These are phyloP conservation scores for Sylvicola cinctus DNA, from an alignment of 2,888 invertebrate species.

Conservation along the genomic window DNA sequence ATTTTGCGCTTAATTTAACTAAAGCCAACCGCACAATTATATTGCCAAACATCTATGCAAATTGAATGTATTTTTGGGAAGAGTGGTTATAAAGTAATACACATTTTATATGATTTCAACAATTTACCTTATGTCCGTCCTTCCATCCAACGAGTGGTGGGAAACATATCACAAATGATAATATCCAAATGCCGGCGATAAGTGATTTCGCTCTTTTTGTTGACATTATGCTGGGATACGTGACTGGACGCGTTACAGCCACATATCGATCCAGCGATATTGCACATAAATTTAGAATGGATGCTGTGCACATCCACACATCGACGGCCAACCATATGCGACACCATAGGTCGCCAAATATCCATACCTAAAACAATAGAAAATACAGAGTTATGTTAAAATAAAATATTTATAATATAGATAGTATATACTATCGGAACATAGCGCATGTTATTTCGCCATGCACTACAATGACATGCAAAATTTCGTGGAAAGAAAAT, in stretches of 20 bases:
- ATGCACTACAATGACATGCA: too few relatives aligned
- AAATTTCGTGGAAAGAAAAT: too few relatives aligned
- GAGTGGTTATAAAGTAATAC: too few relatives aligned
- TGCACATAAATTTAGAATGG: constrained; percentile 87
- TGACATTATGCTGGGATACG: constrained; percentile 84
- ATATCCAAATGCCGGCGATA: constrained; percentile 83
- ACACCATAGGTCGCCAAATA: constrained; percentile 92
- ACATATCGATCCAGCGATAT: constrained; percentile 90
- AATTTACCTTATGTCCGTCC: constrained; percentile 38
- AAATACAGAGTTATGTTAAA: not conserved
- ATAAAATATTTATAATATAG: too few relatives aligned
- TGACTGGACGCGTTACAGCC: constrained; percentile 89
- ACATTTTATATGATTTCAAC: not conserved
- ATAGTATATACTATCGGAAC: too few relatives aligned
- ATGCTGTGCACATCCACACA: constrained; percentile 98
- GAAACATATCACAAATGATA: constrained; percentile 90
- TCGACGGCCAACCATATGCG: constrained; percentile 92
- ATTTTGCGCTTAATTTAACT: too few relatives aligned
- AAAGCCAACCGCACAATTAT: too few relatives aligned
- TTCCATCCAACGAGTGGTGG: constrained; percentile 92
- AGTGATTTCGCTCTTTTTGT: constrained; percentile 65
- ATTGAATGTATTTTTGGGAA: too few relatives aligned
- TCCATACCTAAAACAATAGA: constrained; percentile 57
- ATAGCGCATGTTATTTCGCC: too few relatives aligned
- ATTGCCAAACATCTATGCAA: too few relatives aligned